These are phyloP conservation scores for Crotalus viridis DNA, from an alignment of 2,113 vertebrate genomes.

Conservation along the genomic window DNA sequence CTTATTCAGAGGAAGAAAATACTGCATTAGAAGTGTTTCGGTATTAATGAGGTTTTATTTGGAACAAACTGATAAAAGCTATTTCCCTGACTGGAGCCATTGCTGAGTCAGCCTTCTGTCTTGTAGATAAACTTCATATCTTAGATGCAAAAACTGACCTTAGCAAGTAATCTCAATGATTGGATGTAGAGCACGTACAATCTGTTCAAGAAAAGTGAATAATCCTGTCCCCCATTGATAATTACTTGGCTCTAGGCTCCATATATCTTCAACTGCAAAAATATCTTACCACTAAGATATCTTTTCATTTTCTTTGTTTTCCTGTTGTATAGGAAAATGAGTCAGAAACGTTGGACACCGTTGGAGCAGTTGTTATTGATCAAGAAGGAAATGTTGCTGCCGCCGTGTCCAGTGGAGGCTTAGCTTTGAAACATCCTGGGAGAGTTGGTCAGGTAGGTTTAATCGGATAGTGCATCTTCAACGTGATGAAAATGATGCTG, in stretches of 20 bases:
- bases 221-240: neutral
- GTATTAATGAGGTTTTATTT: neutral
- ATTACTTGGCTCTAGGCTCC: neutral
- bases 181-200: neutral
- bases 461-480: neutral
- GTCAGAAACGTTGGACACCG: constrained; percentile 90
- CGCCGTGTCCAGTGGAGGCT: constrained; percentile 96
- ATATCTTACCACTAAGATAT: neutral
- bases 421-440: constrained; percentile 97
- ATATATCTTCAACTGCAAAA: neutral
- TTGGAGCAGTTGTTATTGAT: constrained; percentile 95
- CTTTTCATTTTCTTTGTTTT: neutral
- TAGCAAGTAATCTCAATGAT: neutral
- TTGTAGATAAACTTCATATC: neutral
- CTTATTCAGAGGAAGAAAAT: neutral
- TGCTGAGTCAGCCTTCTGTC: neutral
- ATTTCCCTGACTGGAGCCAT: neutral
- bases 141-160: neutral
- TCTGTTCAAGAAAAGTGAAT: neutral
- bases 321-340: constrained; percentile 80
- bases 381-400: constrained; percentile 96
- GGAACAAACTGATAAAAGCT: neutral
- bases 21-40: neutral
- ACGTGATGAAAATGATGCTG: neutral
- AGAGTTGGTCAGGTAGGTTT: constrained; percentile 87